Conservation (phyloP, 2,888 invertebrate genomes). For the Dicyrtomina minuta region DNA sequence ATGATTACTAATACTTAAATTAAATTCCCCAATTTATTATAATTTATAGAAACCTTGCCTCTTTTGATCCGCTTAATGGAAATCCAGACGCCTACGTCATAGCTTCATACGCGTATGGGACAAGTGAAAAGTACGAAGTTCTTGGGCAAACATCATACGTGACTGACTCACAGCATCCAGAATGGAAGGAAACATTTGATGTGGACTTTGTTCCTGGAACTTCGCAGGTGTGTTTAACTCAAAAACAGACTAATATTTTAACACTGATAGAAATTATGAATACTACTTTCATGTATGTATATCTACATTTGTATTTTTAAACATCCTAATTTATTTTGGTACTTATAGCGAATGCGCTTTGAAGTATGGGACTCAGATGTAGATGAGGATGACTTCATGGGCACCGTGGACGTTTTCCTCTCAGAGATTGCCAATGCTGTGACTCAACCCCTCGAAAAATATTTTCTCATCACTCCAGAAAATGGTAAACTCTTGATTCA, state of each 20-base stretch:
- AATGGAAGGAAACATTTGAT: slow-evolving; percentile 34
- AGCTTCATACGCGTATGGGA: slow-evolving; percentile 9
- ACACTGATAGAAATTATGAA: too few species aligned
- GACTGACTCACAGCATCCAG: slow-evolving; percentile 16
- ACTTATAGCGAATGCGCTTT: too few species aligned
- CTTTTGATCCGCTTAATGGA: slow-evolving; percentile 37
- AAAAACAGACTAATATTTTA: too few species aligned
- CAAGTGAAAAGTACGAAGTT: background rate
- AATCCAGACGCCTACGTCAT: slow-evolving; percentile 9
- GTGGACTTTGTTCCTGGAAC: slow-evolving; percentile 31
- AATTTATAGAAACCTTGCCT: slow-evolving; percentile 29
- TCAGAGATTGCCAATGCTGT: slow-evolving; percentile 25
- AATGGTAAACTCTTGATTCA: slow-evolving; percentile 20
- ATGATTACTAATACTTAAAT: too few species aligned
- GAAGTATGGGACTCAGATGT: slow-evolving; percentile 36
- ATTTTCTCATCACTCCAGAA: too few species aligned
- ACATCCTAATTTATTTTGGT: too few species aligned
- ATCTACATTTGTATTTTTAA: too few species aligned
- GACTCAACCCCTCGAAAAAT: slow-evolving; percentile 20
- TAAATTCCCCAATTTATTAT: too few species aligned
- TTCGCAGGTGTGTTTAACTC: slow-evolving; percentile 32
- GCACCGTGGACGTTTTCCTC: slow-evolving; percentile 20
- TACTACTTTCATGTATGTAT: too few species aligned
- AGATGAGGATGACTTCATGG: slow-evolving; percentile 38
- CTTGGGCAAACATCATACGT: slow-evolving; percentile 3